These are phyloP conservation scores for Gavia stellata DNA, from an alignment of 2,113 vertebrate species.

Conservation along the genomic window DNA sequence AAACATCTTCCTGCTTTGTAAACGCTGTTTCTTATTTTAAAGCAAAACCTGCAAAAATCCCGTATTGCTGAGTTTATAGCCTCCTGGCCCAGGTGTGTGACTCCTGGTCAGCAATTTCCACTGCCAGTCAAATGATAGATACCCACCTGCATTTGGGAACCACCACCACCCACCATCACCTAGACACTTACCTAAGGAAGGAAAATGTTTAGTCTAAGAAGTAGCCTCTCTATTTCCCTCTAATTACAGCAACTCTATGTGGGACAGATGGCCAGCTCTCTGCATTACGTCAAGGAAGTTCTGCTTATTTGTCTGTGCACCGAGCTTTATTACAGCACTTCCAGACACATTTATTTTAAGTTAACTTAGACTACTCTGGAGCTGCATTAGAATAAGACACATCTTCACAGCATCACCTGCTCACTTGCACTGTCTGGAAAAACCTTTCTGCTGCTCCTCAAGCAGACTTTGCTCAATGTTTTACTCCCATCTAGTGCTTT, in stretches of 20 bases:
- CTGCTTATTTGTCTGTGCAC: neutral
- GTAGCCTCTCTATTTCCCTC: neutral
- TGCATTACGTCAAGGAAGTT: neutral
- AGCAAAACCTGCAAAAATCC: neutral
- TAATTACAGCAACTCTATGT: neutral
- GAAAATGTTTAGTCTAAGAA: neutral
- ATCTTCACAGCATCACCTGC: neutral
- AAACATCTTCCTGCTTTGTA: neutral
- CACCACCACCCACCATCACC: neutral
- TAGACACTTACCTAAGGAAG: neutral
- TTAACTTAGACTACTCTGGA: neutral
- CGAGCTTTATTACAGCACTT: neutral
- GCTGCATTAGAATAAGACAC: neutral
- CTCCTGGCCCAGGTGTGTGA: neutral
- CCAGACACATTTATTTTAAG: slow-evolving; percentile 21
- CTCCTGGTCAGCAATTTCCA: neutral
- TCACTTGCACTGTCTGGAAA: neutral
- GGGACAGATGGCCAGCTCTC: neutral
- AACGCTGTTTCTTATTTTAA: neutral
- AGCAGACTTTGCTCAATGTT: slow-evolving; percentile 8
- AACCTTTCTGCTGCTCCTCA: neutral
- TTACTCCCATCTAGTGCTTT: slow-evolving; percentile 65
- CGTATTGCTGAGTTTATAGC: neutral
- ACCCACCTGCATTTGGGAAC: neutral
- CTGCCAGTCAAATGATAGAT: neutral